Base-by-base conservation (phyloP, 2,113 vertebrate species). In the Zosterops borbonicus region DNA sequence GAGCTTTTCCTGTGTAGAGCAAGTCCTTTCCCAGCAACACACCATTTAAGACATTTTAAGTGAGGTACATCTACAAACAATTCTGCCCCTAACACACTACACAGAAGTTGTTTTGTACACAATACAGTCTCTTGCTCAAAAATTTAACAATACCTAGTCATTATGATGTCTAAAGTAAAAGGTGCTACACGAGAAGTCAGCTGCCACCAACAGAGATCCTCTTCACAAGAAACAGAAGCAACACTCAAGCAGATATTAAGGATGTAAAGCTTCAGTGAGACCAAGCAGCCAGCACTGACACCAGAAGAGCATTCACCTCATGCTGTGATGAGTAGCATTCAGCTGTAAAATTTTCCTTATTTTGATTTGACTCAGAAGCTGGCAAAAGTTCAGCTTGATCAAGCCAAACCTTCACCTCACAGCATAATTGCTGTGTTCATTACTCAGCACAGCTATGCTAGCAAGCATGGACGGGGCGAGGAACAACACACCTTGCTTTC, bases 181-280 rank as follows among this genome's bases (percentile, higher is more conserved):
- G 23, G 33, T 73, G 58, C 8, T 56, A 53, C 11, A 22, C 8
- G 46, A 44, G 13, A 77, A 37, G 49, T 73, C 63, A 86, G 23
- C 49, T 76, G 74, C 35, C 6, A 3, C 37, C 68, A 55, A 16
- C 29, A 77, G 11, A 88, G 28, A 62, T 44, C n/a, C 19, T 77
- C 46, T 88, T 62, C 14, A 16, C 18, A 62, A 60, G n/a, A 53
- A 56, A 76, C 1, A 28, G 47, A 52, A 81, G 33, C 35, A 71
- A 33, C 0, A 0, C 7, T 69, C 31, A 46, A 50, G 35, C 6
- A 83, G 27, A 14, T n/a, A 58, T 31, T 31, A n/a, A 60, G 53
- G 37, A 70, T 35, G 62, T 46, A 12, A 29, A 80, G 49, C 42
- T 76, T 83, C 70, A 71, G n/a, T 14, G 19, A 63, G 39, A 70